These are phyloP conservation scores for zebrafish (Danio rerio) DNA, from an alignment of 2,113 vertebrate species.

Conservation along the genomic window GRCz12tu NC_133182.1:76293001-76293500, in stretches of 20 bases:
- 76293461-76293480: slow-evolving; percentile 69
- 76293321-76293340: slow-evolving; percentile 51
- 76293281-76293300: slow-evolving; percentile 78
- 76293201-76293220: neutral
- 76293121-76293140: too few species aligned
- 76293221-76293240: slow-evolving; percentile 70
- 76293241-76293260: slow-evolving; percentile 71
- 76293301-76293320: slow-evolving; percentile 72
- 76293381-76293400: slow-evolving; percentile 54
- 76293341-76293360: slow-evolving; percentile 50
- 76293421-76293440: slow-evolving; percentile 68
- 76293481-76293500: slow-evolving; percentile 55
- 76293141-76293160: too few species aligned
- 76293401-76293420: slow-evolving; percentile 68
- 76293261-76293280: slow-evolving; percentile 68
- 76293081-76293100: too few species aligned
- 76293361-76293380: slow-evolving; percentile 11
- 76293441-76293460: slow-evolving; percentile 70
- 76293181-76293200: too few species aligned
- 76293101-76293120: too few species aligned
- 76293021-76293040: too few species aligned
- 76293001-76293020: too few species aligned
- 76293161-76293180: too few species aligned
- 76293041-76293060: too few species aligned
- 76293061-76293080: too few species aligned